Percentiles rank a stretch among this genome's conserved stretches.
phyloP scores from a whole-genome alignment of 2,888 invertebrate species.

The Hydriomena furcata region DNA sequence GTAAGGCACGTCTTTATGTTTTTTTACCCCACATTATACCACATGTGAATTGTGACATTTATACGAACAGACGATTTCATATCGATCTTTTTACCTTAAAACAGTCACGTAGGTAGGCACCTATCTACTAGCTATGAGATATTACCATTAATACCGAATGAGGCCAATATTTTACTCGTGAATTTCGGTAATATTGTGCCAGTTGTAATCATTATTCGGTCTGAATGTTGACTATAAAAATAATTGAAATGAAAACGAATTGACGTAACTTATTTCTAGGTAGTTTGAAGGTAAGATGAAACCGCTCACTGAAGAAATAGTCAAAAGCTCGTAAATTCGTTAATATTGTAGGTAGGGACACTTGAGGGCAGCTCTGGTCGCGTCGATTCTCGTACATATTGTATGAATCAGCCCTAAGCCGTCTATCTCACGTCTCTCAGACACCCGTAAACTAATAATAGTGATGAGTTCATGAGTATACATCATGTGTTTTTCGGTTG shows the following conservation, averaged over 20 bases:
- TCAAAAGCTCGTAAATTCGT: too few relatives aligned
- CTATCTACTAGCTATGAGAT: too few relatives aligned
- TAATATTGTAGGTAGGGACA: too few relatives aligned
- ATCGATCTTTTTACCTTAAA: conserved; percentile 12
- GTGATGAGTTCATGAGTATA: too few relatives aligned
- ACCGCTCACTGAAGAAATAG: too few relatives aligned
- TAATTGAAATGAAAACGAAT: not conserved
- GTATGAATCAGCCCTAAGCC: not conserved
- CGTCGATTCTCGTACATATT: conserved; percentile 4
- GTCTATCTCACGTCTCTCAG: not conserved
- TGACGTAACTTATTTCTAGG: not conserved
- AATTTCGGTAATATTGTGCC: conserved; percentile 3
- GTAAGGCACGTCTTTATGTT: conserved; percentile 25
- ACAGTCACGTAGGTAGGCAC: conserved; percentile 28
- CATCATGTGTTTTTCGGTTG: too few relatives aligned
- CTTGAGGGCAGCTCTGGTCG: not conserved
- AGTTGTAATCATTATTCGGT: not conserved
- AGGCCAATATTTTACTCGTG: conserved; percentile 17
- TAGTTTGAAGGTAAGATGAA: too few relatives aligned
- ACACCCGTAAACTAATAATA: too few relatives aligned
- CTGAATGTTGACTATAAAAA: not conserved
- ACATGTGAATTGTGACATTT: conserved; percentile 30
- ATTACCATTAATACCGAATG: conserved; percentile 21
- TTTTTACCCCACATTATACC: conserved; percentile 20
- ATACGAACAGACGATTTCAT: conserved; percentile 20